These are phyloP conservation scores for Gymnosoma rotundatum DNA, from an alignment of 2,888 invertebrate species.

Conservation along the genomic window DNA sequence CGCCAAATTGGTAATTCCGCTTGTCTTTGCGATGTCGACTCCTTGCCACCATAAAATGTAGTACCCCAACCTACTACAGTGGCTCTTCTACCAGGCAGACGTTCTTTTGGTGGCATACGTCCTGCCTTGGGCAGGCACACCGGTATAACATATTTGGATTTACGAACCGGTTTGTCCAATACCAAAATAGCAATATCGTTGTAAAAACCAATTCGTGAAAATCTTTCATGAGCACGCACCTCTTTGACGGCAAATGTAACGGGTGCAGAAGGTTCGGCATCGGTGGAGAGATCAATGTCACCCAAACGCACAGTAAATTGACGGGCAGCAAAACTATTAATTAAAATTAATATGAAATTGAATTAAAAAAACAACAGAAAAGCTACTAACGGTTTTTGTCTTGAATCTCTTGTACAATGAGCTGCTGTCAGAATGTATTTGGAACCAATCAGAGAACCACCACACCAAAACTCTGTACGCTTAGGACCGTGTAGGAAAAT, in stretches of 20 bases:
- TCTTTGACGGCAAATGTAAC: slow-evolving; percentile 90
- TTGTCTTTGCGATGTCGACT: slow-evolving; percentile 92
- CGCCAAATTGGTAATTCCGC: slow-evolving; percentile 94
- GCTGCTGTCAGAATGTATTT: slow-evolving; percentile 93
- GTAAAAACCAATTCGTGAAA: slow-evolving; percentile 95
- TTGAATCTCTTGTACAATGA: slow-evolving; percentile 95
- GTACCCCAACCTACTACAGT: slow-evolving; percentile 97
- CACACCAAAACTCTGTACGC: slow-evolving; percentile 96
- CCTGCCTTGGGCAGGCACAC: slow-evolving; percentile 89
- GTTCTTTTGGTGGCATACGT: slow-evolving; percentile 80
- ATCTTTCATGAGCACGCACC: slow-evolving; percentile 91
- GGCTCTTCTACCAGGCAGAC: slow-evolving; percentile 86
- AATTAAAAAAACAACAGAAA: background rate
- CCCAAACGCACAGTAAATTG: slow-evolving; percentile 95
- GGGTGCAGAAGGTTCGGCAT: slow-evolving; percentile 92
- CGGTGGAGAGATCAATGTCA: slow-evolving; percentile 92
- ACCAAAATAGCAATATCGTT: slow-evolving; percentile 91
- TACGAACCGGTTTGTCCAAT: slow-evolving; percentile 86
- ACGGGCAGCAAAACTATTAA: slow-evolving; percentile 89
- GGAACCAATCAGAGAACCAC: slow-evolving; percentile 92
- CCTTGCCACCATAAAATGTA: slow-evolving; percentile 93
- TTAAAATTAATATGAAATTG: background rate
- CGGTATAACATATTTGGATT: slow-evolving; percentile 93
- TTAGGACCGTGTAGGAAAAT: slow-evolving; percentile 93
- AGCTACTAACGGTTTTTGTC: slow-evolving; percentile 91